A percentile compares a stretch with the other conserved stretches of the same genome.
Conservation (phyloP, 2,113 vertebrate species). For the Acrocephalus arundinaceus region DNA sequence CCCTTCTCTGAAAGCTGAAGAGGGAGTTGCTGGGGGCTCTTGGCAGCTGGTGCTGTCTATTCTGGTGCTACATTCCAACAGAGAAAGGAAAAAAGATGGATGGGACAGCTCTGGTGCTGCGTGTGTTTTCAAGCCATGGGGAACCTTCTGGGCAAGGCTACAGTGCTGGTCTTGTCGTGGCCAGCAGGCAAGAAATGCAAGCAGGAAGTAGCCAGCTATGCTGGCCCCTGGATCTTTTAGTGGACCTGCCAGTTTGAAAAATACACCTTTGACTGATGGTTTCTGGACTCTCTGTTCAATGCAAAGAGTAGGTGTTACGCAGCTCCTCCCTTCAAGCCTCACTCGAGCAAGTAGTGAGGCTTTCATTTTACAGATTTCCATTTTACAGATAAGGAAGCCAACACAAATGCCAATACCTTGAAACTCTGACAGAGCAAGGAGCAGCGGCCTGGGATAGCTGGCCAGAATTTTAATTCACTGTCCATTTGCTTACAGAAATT, state of each 20-base stretch:
- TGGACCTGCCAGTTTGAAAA: neutral
- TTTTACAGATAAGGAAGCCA: neutral
- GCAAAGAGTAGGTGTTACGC: neutral
- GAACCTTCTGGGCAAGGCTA: neutral
- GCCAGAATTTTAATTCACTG: neutral
- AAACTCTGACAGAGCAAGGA: neutral
- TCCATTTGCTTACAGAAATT: neutral
- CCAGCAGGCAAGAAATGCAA: neutral
- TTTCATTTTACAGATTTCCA: no score
- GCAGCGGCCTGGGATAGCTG: neutral
- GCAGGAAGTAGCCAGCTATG: neutral
- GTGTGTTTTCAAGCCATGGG: neutral
- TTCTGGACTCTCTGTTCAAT: neutral
- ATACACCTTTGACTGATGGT: neutral
- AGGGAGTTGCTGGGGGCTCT: neutral
- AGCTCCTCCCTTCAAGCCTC: neutral
- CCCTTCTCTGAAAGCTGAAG: neutral
- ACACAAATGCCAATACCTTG: neutral
- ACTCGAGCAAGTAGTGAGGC: neutral
- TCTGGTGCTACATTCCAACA: neutral
- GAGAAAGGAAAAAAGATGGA: neutral
- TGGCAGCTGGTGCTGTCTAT: neutral
- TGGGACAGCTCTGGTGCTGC: neutral
- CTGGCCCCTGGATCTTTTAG: neutral
- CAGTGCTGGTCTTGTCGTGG: rapidly evolving